Percentiles rank a stretch among this genome's conserved stretches.
These are phyloP conservation scores for Sus scrofa DNA, from an alignment of 2,113 vertebrate species.

Conservation along the genomic window DNA sequence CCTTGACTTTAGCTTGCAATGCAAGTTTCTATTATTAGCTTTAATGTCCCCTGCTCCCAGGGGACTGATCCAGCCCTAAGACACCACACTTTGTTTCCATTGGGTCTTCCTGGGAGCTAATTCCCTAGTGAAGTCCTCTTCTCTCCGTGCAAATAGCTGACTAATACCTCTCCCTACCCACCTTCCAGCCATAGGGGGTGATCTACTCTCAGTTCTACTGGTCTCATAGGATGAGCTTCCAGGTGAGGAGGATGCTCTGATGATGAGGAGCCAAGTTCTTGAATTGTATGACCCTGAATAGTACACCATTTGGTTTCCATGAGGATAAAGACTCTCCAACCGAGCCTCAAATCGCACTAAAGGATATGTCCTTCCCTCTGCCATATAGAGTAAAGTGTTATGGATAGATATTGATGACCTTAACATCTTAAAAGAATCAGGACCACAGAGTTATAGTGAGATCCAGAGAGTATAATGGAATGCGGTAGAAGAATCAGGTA, in stretches of 20 bases:
- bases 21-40: neutral
- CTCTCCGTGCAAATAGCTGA: neutral
- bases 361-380: neutral
- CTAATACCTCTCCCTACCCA: neutral
- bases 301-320: neutral
- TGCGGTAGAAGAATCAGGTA: neutral
- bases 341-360: neutral
- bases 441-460: neutral
- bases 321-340: neutral
- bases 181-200: neutral
- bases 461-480: neutral
- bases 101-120: neutral
- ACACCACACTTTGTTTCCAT: neutral
- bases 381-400: neutral
- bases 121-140: neutral
- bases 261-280: conserved; percentile 33
- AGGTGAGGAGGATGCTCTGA: neutral
- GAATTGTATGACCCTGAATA: neutral
- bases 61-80: neutral
- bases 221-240: neutral
- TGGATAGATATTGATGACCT: neutral
- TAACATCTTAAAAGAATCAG: neutral
- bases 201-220: neutral
- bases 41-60: neutral
- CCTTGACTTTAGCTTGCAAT: neutral